These are phyloP conservation scores for Orycteropus afer DNA, from an alignment of 2,113 vertebrate species.

Conservation along the genomic window DNA sequence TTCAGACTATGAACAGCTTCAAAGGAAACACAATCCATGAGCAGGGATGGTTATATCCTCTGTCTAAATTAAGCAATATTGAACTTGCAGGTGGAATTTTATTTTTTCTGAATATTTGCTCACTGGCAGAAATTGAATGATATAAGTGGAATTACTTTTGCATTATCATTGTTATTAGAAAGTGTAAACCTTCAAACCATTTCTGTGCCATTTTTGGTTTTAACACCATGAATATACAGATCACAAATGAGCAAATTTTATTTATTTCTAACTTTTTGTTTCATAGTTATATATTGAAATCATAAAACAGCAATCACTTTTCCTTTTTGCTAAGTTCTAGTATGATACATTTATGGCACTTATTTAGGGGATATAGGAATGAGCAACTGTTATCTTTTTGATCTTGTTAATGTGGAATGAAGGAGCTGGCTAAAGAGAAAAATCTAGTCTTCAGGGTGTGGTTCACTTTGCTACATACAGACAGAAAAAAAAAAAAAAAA, in stretches of 20 bases:
- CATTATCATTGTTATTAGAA: neutral
- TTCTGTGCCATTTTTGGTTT: neutral
- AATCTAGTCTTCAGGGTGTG: neutral
- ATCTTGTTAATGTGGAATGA: neutral
- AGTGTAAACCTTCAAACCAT: neutral
- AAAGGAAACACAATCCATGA: neutral
- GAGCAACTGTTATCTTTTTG: neutral
- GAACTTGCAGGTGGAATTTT: neutral
- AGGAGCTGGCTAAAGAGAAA: neutral
- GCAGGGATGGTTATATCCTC: neutral
- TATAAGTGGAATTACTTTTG: neutral
- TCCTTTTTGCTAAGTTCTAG: neutral
- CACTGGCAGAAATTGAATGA: slow-evolving; percentile 5
- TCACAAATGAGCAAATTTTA: neutral
- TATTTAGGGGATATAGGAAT: neutral
- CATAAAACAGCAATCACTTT: neutral
- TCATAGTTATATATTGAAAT: neutral
- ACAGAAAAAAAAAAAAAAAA: neutral
- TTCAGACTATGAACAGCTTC: neutral
- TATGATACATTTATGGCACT: neutral
- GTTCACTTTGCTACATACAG: neutral
- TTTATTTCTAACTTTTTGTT: neutral
- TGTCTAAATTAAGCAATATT: slow-evolving; percentile 23
- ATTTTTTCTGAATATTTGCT: slow-evolving; percentile 21
- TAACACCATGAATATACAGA: neutral